These are phyloP conservation scores for Gastrophysa polygoni DNA, from an alignment of 2,888 invertebrate species.

Conservation along the genomic window DNA sequence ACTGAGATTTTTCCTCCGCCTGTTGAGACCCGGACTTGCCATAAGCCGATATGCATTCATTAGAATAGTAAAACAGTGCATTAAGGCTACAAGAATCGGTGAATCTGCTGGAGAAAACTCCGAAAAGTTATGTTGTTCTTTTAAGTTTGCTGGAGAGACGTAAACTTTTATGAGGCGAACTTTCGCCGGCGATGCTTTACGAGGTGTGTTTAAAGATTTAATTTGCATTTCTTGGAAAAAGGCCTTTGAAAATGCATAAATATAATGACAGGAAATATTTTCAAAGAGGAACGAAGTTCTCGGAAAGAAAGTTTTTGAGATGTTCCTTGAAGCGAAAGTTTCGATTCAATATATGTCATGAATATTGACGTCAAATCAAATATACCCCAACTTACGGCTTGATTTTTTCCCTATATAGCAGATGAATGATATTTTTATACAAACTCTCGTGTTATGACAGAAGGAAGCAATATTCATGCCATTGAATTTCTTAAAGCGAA, in stretches of 20 bases:
- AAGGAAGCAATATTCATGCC: no score
- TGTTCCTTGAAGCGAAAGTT: not conserved
- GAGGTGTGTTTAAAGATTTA: slow-evolving; percentile 49
- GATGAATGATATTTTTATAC: no score
- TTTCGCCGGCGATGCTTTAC: slow-evolving; percentile 46
- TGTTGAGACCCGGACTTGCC: slow-evolving; percentile 30
- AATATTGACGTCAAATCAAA: not conserved
- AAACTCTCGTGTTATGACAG: no score
- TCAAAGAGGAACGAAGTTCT: slow-evolving; percentile 17
- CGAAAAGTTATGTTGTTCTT: slow-evolving; percentile 54
- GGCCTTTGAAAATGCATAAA: slow-evolving; percentile 33
- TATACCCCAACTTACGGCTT: not conserved
- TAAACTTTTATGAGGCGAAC: slow-evolving; percentile 52
- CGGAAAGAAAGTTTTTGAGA: slow-evolving; percentile 5
- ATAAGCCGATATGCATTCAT: slow-evolving; percentile 56
- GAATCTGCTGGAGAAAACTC: slow-evolving; percentile 49
- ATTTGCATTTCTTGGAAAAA: slow-evolving; percentile 45
- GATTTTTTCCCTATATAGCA: no score
- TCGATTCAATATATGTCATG: not conserved
- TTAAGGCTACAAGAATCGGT: slow-evolving; percentile 50
- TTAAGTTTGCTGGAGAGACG: slow-evolving; percentile 49
- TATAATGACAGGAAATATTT: slow-evolving; percentile 28
- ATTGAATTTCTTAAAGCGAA: not conserved
- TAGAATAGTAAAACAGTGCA: slow-evolving; percentile 55
- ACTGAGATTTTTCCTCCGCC: slow-evolving; percentile 24